Conservation (phyloP, 2,888 invertebrate species). For the Epiblema foenella region DNA sequence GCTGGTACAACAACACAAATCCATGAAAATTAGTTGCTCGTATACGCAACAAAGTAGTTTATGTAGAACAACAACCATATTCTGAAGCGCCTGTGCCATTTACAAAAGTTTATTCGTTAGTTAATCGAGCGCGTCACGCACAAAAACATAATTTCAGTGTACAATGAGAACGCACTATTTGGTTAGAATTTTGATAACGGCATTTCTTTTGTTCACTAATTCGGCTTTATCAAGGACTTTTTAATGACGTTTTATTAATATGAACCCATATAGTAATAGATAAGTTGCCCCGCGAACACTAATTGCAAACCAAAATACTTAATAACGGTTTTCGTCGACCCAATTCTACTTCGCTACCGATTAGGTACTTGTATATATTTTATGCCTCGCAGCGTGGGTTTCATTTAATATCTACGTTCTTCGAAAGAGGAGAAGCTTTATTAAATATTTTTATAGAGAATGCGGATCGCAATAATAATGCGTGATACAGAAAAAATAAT, state of each 20-base stretch:
- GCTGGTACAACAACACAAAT: constrained; percentile 9
- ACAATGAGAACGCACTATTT: constrained; percentile 14
- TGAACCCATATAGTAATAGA: background rate
- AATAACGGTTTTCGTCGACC: constrained; percentile 15
- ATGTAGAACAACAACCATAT: constrained; percentile 13
- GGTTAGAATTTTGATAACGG: constrained; percentile 21
- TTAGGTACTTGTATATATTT: constrained; percentile 36
- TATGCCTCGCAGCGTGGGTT: constrained; percentile 35
- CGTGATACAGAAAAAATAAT: constrained; percentile 46
- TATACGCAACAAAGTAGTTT: constrained; percentile 13
- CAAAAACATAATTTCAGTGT: constrained; percentile 22
- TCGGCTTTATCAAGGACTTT: background rate
- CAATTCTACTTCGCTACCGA: constrained; percentile 18
- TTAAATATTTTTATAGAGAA: constrained; percentile 38
- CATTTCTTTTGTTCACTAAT: constrained; percentile 16
- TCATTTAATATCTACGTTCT: constrained; percentile 40
- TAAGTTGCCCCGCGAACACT: background rate
- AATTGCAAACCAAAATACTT: constrained; percentile 14
- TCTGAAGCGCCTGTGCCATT: constrained; percentile 14
- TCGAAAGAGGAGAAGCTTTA: constrained; percentile 29
- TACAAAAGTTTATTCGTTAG: constrained; percentile 30
- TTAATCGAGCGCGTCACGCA: constrained; percentile 38
- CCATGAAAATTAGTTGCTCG: constrained; percentile 15
- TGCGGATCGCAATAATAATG: constrained; percentile 38
- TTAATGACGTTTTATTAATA: background rate